Percentiles rank a stretch among this genome's conserved stretches.
Conservation (phyloP, 2,888 invertebrate species). For the Conchocele bisecta region DNA sequence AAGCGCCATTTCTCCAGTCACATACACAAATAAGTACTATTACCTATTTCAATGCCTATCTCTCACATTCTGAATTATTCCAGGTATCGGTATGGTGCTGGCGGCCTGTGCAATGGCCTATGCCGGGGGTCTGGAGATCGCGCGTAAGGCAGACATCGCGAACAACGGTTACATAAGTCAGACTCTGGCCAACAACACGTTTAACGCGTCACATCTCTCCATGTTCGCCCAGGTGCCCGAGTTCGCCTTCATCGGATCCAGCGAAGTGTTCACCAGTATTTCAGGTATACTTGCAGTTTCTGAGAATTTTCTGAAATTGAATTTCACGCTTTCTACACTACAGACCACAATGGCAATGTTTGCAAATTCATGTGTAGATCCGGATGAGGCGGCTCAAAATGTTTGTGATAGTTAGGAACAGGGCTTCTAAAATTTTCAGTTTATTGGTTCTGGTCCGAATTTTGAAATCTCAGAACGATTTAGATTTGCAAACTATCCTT, state of each 20-base stretch:
- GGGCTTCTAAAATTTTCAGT: no score
- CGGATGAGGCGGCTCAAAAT: no score
- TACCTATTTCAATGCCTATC: neutral
- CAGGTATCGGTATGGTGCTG: conserved; percentile 76
- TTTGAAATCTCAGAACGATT: no score
- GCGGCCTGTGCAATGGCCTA: conserved; percentile 69
- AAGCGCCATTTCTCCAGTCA: no score
- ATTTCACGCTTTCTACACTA: no score
- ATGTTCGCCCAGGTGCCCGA: conserved; percentile 76
- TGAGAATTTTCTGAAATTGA: no score
- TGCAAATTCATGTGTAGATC: no score
- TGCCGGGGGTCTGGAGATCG: conserved; percentile 76
- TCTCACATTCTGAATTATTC: neutral
- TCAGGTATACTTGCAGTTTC: conserved; percentile 74
- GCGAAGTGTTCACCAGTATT: conserved; percentile 77
- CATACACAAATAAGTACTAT: no score
- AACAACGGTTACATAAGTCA: conserved; percentile 65
- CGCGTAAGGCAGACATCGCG: conserved; percentile 70
- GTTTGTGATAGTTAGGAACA: no score
- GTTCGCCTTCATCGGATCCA: conserved; percentile 76
- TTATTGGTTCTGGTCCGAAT: no score
- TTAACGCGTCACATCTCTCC: conserved; percentile 72
- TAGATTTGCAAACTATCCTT: no score
- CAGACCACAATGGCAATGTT: no score
- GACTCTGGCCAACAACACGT: conserved; percentile 64